Evolutionary conservation across 2,888 invertebrate species (phyloP), one percentile per base, ranked within the genome.

Genomic region (Folsomia candida): DNA sequence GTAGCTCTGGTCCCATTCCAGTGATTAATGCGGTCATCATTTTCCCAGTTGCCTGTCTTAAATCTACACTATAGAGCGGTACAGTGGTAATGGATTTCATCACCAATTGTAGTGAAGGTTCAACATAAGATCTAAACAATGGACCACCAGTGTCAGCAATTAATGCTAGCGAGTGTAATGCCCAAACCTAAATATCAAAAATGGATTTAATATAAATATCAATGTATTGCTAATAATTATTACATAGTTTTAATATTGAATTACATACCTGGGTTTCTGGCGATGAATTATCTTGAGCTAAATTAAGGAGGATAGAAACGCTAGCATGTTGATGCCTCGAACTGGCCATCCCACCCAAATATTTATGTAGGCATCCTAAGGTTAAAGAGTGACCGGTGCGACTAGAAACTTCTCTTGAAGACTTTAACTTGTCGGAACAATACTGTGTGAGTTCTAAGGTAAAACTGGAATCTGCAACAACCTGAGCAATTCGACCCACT

Each of bases 61-160:
- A 90, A 82, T 97, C 96, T 47, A 92, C 93, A 81, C 91, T 89
- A 70, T 92, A 92, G 51, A 94, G 92, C 3, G 96, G 93, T n/a
- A 96, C 93, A 67, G 90, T 90, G 74, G 97, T 87, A 67, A 97
- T 85, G 67, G 97, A 86, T 81, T 95, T 94, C 71, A 99, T 85
- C n/a, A 93, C 91, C 65, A 97, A 86, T 11, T 92, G 92, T 68
- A 99, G 86, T 0, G 95, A 92, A 0, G 96, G 94, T 82, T 99
- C 98, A 22, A 98, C 97, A 84, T 96, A 99, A 27, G 94, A 90
- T 25, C 97, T 88, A 86, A 99, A 99, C 96, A 99, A 97, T 0
- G 99, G 98, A 0, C 99, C 99, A 0, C 98, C 97, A 0, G 97
- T 97, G 84, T 98, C 97, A 2, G 96, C 97, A 72, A 99, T 92